Conservation (phyloP, 2,113 vertebrate species). For the Vireo altiloquus region DNA sequence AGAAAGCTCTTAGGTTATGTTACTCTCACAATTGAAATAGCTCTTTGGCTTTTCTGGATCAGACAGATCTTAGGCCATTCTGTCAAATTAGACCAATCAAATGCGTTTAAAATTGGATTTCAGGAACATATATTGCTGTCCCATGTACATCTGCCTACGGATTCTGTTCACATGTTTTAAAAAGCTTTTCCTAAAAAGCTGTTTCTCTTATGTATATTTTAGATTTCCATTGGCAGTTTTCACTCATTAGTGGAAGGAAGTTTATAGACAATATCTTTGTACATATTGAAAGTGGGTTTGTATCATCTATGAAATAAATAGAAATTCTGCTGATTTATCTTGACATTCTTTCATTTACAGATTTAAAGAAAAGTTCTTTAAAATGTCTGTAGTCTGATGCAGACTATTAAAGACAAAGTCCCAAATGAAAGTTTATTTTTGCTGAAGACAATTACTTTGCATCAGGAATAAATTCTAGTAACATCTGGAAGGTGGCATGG, state of each 20-base stretch:
- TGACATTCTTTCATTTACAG: neutral
- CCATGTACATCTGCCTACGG: neutral
- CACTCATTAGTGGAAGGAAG: neutral
- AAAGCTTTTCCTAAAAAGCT: neutral
- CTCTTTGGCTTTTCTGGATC: neutral
- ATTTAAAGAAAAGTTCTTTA: neutral
- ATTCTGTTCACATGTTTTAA: neutral
- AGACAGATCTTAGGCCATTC: neutral
- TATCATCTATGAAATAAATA: neutral
- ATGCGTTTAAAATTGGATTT: neutral
- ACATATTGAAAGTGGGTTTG: neutral
- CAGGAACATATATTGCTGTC: neutral
- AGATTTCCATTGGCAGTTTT: neutral
- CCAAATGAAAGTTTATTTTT: neutral
- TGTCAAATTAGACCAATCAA: neutral
- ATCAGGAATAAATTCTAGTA: neutral
- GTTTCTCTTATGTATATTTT: neutral
- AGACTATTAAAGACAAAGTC: neutral
- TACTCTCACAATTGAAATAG: neutral
- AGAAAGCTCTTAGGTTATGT: neutral
- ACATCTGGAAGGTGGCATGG: neutral
- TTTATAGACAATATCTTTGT: neutral
- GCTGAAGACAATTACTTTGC: neutral
- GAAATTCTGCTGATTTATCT: neutral
- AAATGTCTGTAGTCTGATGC: neutral